Percentiles rank a stretch among this genome's conserved stretches.
phyloP scores from a whole-genome alignment of 2,888 invertebrate species.

The Julus scandinavius region DNA sequence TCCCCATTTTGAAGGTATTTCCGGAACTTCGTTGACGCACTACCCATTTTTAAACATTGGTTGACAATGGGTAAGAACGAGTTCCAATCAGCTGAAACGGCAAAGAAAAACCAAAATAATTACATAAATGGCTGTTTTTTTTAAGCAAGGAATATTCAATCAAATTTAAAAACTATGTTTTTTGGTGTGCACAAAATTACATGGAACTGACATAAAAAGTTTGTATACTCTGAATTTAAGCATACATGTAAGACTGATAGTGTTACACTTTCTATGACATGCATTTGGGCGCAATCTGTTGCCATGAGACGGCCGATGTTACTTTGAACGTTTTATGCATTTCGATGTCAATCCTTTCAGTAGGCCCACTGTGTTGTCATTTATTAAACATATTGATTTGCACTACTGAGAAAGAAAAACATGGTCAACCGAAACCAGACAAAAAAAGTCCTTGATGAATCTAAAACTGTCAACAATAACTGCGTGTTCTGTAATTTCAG shows the following conservation, averaged over 20 bases:
- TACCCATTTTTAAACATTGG: conserved; percentile 70
- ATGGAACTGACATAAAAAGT: too few relatives aligned
- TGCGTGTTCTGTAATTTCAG: not conserved
- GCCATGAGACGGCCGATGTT: not conserved
- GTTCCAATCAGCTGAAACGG: not conserved
- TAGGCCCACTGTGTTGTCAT: not conserved
- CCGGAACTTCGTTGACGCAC: conserved; percentile 76
- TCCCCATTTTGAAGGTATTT: conserved; percentile 77
- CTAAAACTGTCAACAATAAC: not conserved
- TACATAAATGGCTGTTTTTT: not conserved
- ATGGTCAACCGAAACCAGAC: conserved; percentile 1
- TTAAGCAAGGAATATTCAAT: not conserved
- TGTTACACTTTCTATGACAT: not conserved
- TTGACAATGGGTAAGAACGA: not conserved
- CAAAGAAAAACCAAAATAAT: not conserved
- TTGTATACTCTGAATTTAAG: too few relatives aligned
- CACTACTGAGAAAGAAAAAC: not conserved
- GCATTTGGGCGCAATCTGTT: not conserved
- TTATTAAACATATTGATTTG: not conserved
- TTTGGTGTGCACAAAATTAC: too few relatives aligned
- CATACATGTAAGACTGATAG: not conserved
- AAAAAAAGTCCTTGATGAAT: not conserved
- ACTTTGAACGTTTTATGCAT: not conserved
- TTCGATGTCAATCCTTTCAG: not conserved
- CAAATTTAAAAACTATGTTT: not conserved